Evolutionary conservation across 2,797 vertebrate species (phyloP).

Genomic region (Austrolebias charrua): DNA sequence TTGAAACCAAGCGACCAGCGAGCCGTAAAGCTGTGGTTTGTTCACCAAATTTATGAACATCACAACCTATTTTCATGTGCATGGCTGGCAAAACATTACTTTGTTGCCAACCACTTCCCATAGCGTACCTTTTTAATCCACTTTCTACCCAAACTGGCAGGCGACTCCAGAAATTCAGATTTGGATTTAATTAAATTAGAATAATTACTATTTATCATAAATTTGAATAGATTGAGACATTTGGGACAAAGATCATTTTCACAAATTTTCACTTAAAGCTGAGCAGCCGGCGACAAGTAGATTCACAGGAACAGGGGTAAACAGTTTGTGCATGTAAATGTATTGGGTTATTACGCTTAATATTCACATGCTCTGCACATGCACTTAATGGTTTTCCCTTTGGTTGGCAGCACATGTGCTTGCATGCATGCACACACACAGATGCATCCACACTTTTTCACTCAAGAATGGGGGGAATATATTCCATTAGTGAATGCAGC

Average conservation of each 20-base stretch:
- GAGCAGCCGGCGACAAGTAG: slow-evolving; percentile 5
- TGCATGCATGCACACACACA: too few species aligned
- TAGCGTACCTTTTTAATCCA: too few species aligned
- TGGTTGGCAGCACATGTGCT: neutral
- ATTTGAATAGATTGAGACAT: too few species aligned
- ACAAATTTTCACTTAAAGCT: too few species aligned
- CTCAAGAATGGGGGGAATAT: slow-evolving; percentile 35
- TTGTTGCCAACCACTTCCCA: too few species aligned
- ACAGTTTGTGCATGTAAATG: slow-evolving; percentile 21
- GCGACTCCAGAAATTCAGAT: too few species aligned
- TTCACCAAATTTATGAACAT: neutral
- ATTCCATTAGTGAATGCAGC: slow-evolving; percentile 63
- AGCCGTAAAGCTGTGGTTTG: too few species aligned
- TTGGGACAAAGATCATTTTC: too few species aligned
- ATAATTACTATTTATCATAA: too few species aligned
- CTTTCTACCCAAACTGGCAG: too few species aligned
- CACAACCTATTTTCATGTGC: neutral
- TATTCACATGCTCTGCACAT: slow-evolving; percentile 10
- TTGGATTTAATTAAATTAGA: too few species aligned
- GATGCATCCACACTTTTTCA: slow-evolving; percentile 12
- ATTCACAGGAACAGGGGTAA: slow-evolving; percentile 2
- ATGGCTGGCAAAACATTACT: neutral
- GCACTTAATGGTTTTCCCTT: slow-evolving; percentile 2
- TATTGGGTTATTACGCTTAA: slow-evolving; percentile 19
- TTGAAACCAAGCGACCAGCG: too few species aligned